phyloP scores from a whole-genome alignment of 2,797 vertebrate species.

The Sebastes wilsoni region DNA sequence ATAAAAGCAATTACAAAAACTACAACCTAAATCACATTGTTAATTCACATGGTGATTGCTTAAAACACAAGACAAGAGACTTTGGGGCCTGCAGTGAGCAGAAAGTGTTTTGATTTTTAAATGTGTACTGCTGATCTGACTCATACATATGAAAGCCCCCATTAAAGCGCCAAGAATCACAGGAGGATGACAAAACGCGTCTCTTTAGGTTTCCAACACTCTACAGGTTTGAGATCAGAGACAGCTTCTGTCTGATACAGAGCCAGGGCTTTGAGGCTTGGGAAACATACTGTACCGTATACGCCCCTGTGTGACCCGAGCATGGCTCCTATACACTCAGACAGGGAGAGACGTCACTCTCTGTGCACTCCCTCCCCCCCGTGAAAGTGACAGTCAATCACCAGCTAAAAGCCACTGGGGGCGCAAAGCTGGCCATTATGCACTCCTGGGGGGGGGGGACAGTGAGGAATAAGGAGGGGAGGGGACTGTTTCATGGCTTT shows the following conservation, averaged over 20 bases:
- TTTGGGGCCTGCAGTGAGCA: slow-evolving; percentile 48
- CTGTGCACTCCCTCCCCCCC: slow-evolving; percentile 15
- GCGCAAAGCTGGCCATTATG: slow-evolving; percentile 64
- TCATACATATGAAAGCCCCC: slow-evolving; percentile 77
- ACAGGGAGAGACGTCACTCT: slow-evolving; percentile 59
- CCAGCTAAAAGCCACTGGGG: slow-evolving; percentile 65
- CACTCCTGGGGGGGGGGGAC: slow-evolving; percentile 29
- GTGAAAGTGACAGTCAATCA: slow-evolving; percentile 74
- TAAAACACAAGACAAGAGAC: slow-evolving; percentile 60
- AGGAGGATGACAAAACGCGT: slow-evolving; percentile 50
- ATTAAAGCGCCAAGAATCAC: slow-evolving; percentile 66
- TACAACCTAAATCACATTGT: slow-evolving; percentile 63
- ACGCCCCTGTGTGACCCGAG: slow-evolving; percentile 71
- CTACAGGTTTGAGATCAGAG: slow-evolving; percentile 74
- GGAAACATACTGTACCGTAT: slow-evolving; percentile 63
- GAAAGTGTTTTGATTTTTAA: slow-evolving; percentile 78
- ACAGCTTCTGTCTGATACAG: slow-evolving; percentile 61
- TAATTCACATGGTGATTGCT: slow-evolving; percentile 70
- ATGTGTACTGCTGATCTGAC: slow-evolving; percentile 72
- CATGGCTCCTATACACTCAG: slow-evolving; percentile 72
- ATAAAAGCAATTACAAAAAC: slow-evolving; percentile 53
- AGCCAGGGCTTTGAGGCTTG: slow-evolving; percentile 55
- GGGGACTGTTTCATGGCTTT: slow-evolving; percentile 25
- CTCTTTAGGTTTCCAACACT: slow-evolving; percentile 68
- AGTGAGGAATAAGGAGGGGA: slow-evolving; percentile 38